Base-by-base conservation (phyloP, 2,888 invertebrate genomes). In the Drosophila formosana region DNA sequence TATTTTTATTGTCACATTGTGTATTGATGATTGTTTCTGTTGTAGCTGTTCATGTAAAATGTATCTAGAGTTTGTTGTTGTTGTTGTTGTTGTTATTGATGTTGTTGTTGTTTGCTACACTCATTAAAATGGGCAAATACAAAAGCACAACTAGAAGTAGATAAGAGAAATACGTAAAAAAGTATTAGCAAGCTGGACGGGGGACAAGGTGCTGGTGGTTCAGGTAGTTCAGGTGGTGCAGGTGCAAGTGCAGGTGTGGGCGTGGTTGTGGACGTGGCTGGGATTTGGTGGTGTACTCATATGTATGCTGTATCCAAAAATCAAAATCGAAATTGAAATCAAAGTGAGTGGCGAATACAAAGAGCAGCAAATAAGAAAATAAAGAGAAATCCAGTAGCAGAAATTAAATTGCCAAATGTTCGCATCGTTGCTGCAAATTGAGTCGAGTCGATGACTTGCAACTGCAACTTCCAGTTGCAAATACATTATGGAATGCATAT, bases 81-180 rank as follows among this genome's bases (percentile, higher is more conserved):
- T 66, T 63, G 25, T 45, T 66, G 13, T 52, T 58, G 56, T 53
- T 62, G 37, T 60, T 69, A 32, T 72, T 72, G 26, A 51, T 69
- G 53, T 76, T 72, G 63, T 81, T 75, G 60, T 69, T 83, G 72
- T 72, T 80, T 71, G 78, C 85, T 84, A 84, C 77, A 82, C 81
- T 84, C 83, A 84, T 81, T 84, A 83, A 84, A 85, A 85, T 84
- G 85, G 86, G 83, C 83, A 85, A 85, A 84, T 84, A 84, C 78
- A 81, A 84, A 84, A 83, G 85, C 85, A 84, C 83, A 85, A 84
- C 83, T 84, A 84, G 83, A 84, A 84, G 63, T 81, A 85, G 83
- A 84, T 75, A 82, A 83, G 82, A 84, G 80, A 82, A 84, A 84
- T 85, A 85, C 78, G 57, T 81, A 84, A 75, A 83, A 72, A 78